phyloP scores from a whole-genome alignment of 1,140 invertebrate genomes.

The Himalopsyche phryganea region DNA sequence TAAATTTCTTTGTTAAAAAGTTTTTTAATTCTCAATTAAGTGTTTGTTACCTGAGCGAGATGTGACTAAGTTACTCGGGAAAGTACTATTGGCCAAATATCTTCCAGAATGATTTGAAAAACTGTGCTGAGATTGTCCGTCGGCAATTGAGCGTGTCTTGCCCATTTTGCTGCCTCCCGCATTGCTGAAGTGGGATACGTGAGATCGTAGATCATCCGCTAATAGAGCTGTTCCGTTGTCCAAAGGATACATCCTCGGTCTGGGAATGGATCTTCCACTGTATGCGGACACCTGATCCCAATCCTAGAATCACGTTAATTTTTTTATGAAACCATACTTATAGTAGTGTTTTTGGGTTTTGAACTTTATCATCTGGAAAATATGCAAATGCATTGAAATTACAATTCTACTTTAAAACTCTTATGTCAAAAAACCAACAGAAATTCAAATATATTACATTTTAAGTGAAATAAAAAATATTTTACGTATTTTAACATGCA shows the following conservation, averaged over 20 bases:
- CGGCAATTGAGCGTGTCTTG: conserved; percentile 67
- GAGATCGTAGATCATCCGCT: conserved; percentile 62
- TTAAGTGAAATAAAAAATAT: no score
- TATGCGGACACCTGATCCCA: conserved; percentile 93
- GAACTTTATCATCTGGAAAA: neutral
- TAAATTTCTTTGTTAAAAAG: no score
- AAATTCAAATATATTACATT: no score
- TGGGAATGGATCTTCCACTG: conserved; percentile 83
- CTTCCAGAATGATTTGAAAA: conserved; percentile 76
- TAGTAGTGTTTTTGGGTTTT: no score
- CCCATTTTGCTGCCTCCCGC: conserved; percentile 46
- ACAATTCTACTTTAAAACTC: neutral
- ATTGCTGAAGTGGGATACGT: conserved; percentile 58
- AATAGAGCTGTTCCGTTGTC: conserved; percentile 61
- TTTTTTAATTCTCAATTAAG: no score
- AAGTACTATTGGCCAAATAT: conserved; percentile 64
- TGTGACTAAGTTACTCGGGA: conserved; percentile 71
- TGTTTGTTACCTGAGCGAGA: conserved; percentile 65
- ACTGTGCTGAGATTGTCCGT: conserved; percentile 82
- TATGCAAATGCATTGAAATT: neutral
- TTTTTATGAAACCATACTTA: no score
- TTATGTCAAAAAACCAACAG: neutral
- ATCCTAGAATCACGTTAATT: conserved; percentile 58
- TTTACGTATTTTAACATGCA: no score
- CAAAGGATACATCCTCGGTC: conserved; percentile 75